Evolutionary conservation across 2,797 vertebrate species (phyloP).

Genomic region (Gobio occitaniae): DNA sequence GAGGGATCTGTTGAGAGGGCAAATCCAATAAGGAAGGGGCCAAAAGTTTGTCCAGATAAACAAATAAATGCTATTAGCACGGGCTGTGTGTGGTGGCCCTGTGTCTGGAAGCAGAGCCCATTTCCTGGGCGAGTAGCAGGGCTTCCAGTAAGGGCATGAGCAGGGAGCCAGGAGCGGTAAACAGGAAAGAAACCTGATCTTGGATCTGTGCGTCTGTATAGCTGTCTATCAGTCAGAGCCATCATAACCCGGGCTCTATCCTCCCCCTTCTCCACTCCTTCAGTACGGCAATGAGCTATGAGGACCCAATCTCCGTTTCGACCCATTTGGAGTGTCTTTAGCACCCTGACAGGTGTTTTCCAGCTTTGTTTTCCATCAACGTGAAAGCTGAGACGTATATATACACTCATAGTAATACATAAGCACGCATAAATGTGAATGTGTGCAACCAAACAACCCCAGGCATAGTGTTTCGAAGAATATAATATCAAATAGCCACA

Average conservation of each 20-base stretch:
- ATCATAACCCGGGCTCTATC: constrained; percentile 52
- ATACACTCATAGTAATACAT: constrained; percentile 34
- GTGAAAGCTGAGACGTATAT: constrained; percentile 17
- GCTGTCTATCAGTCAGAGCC: constrained; percentile 70
- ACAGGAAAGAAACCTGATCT: constrained; percentile 88
- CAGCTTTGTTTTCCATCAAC: constrained; percentile 31
- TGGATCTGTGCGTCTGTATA: constrained; percentile 74
- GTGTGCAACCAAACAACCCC: constrained; percentile 44
- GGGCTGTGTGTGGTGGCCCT: constrained; percentile 71
- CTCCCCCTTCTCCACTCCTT: constrained; percentile 46
- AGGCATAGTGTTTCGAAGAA: constrained; percentile 43
- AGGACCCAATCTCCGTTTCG: not conserved
- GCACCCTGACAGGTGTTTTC: constrained; percentile 39
- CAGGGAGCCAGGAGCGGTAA: constrained; percentile 75
- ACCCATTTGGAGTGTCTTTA: constrained; percentile 31
- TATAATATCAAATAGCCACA: constrained; percentile 44
- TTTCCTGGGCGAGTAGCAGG: constrained; percentile 82
- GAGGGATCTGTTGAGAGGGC: constrained; percentile 78
- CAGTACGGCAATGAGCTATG: not conserved
- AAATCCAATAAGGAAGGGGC: constrained; percentile 82
- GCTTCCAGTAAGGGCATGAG: constrained; percentile 82
- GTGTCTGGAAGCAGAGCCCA: constrained; percentile 82
- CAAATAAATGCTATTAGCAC: constrained; percentile 85
- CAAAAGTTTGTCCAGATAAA: constrained; percentile 84
- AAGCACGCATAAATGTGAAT: constrained; percentile 25